A percentile compares a stretch with the other conserved stretches of the same genome.
Conservation (phyloP, 2,113 vertebrate genomes). For the Dasyprocta punctata region DNA sequence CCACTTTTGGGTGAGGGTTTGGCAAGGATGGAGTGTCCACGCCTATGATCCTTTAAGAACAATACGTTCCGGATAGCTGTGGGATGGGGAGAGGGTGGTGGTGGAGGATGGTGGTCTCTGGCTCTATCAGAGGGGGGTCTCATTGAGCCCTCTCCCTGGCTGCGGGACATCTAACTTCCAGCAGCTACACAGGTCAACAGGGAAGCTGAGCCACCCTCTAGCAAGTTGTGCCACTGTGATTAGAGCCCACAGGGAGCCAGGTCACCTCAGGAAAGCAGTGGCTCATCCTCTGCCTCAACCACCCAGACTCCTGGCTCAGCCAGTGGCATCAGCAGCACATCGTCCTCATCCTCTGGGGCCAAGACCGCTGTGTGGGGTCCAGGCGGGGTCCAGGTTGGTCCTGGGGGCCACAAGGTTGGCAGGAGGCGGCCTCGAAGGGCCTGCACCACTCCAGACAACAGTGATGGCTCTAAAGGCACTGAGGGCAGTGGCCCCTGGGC, state of each 20-base stretch:
- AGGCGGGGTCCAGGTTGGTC: neutral
- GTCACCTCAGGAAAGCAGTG: conserved; percentile 89
- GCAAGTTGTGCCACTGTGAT: neutral
- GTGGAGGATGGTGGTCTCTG: neutral
- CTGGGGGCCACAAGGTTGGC: conserved; percentile 81
- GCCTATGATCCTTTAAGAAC: conserved; percentile 24
- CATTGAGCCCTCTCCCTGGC: neutral
- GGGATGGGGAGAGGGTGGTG: neutral
- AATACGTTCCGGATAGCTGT: neutral
- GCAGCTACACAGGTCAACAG: neutral
- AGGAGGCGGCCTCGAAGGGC: conserved; percentile 80
- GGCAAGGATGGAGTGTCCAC: conserved; percentile 50
- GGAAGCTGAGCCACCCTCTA: neutral
- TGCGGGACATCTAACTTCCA: conserved; percentile 14
- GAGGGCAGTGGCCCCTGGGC: conserved; percentile 84
- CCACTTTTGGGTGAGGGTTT: conserved; percentile 49
- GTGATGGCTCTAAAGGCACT: conserved; percentile 71
- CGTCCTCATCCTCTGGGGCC: conserved; percentile 87
- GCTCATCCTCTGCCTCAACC: conserved; percentile 89
- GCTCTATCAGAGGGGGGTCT: neutral
- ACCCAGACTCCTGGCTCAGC: conserved; percentile 86
- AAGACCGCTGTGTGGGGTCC: conserved; percentile 55
- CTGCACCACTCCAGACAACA: conserved; percentile 79
- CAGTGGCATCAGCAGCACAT: conserved; percentile 92
- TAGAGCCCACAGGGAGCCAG: neutral